Evolutionary conservation across 2,113 vertebrate species (phyloP), one percentile per base, ranked within the genome.

Genomic region (Platysteira castanea): DNA sequence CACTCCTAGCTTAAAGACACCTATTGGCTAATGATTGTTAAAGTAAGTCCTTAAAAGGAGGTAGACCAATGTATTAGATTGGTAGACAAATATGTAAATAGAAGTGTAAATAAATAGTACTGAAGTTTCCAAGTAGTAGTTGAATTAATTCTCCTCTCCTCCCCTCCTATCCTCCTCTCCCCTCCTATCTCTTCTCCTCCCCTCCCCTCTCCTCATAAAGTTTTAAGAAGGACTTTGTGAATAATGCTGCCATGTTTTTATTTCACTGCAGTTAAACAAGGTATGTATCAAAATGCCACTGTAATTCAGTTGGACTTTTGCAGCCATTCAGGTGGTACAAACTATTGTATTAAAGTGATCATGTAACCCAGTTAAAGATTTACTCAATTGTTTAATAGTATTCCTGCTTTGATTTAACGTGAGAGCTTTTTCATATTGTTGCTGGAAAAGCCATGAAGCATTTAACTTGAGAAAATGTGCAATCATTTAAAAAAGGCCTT

Each of bases 111-210:
- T 75, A 60, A 69, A 24, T 28, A 61, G 9, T 78, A 13, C 9
- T 47, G 35, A 57, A 37, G 4, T 71, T 88, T 83, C 8, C 13
- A 78, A 89, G 10, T 11, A 31, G 27, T 63, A 0, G 1, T 26
- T 79, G 10, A 65, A 57, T 63, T 67, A 4, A 42, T 52, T 13
- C 7, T 9, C 37, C 3, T 44, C 15, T 28, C 20, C 6, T 24
- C 24, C 10, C 4, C 11, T 73, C 11, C 23, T 10, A 41, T 22
- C 20, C 20, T 57, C 6, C 17, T 5, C 10, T 57, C 18, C 13
- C 8, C 27, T 47, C 17, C n/a, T 7, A 3, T 27, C 1, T 1
- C 3, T 9, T 41, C 16, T 31, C 7, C 42, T 68, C 13, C 7
- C 30, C 11, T 41, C 5, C 15, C 10, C 5, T 70, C 15, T 31